Base-by-base conservation (phyloP, 2,888 invertebrate species). In the Leucophora obtusa region DNA sequence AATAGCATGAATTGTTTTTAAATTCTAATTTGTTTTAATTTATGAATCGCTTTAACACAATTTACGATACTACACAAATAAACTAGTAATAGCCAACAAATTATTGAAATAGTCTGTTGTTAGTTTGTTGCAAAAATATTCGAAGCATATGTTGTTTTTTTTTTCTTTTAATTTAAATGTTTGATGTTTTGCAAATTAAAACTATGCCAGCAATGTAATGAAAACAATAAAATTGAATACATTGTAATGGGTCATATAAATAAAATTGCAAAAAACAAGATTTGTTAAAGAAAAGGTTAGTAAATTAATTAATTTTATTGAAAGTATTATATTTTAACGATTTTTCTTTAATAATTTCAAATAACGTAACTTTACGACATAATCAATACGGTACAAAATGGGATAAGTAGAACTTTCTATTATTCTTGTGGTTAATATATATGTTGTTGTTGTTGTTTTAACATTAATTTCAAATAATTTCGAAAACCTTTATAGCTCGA, bases 71-170 rank as follows among this genome's bases (percentile, higher is more conserved):
- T n/a, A 47, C 3, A 47, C 14, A 14, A n/a, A 47, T 7, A n/a
- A 47, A 47, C 43, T 47, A 6, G n/a, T 11, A 38, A 38, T 38
- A 38, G 38, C 38, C 38, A 38, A 38, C 38, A 38, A 38, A 38
- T 47, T n/a, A n/a, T n/a, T 47, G 4, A 47, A 47, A 47, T 47
- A n/a, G 6, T 47, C 14, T 62, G 17, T 10, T 60, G 43, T 18
- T 51, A 60, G 38, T 51, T 28, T 43, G 24, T 28, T 53, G 53
- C 51, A 43, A 51, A 28, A 58, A 66, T 59, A 59, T 74, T 51
- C 21, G 43, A 66, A 74, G 68, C 68, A 74, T 62, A 74, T 68
- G 74, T 74, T 60, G n/a, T n/a, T n/a, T n/a, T n/a, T n/a, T 56
- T 47, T 0, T 17, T 35, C 15, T 28, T 47, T 50, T 10, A 11